Percentiles rank a stretch among this genome's conserved stretches.
Evolutionary conservation across 2,113 vertebrate species (phyloP).

Genomic region (Thunnus thynnus): DNA sequence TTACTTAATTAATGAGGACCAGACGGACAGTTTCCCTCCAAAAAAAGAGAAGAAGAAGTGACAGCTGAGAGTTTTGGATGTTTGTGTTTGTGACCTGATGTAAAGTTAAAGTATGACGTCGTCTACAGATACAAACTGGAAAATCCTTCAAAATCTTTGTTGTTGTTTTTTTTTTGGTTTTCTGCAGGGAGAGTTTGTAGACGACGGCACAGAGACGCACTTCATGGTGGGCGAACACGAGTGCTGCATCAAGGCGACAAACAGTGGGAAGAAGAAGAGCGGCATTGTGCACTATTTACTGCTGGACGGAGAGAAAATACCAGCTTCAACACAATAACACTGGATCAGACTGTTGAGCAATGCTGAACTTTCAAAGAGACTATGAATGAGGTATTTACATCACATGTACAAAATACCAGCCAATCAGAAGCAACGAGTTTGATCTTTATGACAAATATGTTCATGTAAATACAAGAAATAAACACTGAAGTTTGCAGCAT

Average conservation of each 20-base stretch:
- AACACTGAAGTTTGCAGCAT: background rate
- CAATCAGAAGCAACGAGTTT: no score
- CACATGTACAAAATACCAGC: background rate
- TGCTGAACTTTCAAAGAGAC: background rate
- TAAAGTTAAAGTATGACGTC: no score
- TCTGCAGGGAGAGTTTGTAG: conserved; percentile 94
- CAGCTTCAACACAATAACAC: conserved; percentile 36
- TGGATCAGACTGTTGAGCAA: no score
- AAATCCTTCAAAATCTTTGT: no score
- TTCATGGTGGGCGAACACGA: conserved; percentile 89
- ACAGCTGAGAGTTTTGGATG: no score
- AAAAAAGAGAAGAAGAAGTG: no score
- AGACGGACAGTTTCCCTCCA: no score
- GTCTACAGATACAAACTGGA: no score
- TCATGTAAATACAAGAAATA: background rate
- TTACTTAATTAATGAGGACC: no score
- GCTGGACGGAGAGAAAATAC: conserved; percentile 89
- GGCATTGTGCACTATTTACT: conserved; percentile 91
- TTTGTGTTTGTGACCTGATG: no score
- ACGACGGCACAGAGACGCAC: conserved; percentile 94
- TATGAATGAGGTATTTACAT: background rate
- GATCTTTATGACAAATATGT: background rate
- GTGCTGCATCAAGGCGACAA: conserved; percentile 92
- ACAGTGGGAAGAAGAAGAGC: conserved; percentile 89
- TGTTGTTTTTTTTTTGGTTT: no score